Percentiles rank a stretch among this genome's conserved stretches.
These are phyloP conservation scores for Sapayoa aenigma DNA, from an alignment of 2,113 vertebrate species.

Conservation along the genomic window DNA sequence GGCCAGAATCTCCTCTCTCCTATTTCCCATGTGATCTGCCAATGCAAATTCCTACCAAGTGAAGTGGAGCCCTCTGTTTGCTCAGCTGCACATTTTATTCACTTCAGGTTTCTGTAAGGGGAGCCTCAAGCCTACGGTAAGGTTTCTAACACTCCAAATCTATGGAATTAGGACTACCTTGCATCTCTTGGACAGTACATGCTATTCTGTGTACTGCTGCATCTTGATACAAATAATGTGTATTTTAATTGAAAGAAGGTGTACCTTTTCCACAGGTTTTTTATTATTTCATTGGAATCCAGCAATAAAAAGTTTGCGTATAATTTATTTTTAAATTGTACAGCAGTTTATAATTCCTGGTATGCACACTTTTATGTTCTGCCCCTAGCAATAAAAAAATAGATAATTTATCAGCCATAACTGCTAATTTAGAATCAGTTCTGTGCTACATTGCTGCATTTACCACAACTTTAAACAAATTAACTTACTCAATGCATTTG, in stretches of 20 bases:
- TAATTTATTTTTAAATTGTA: neutral
- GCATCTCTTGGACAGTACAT: neutral
- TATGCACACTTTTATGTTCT: neutral
- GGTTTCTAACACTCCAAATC: neutral
- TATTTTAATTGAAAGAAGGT: neutral
- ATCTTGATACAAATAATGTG: neutral
- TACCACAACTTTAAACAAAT: neutral
- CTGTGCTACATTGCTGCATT: neutral
- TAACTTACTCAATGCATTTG: neutral
- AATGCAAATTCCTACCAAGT: neutral
- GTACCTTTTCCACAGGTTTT: neutral
- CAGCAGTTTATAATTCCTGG: neutral
- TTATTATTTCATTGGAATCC: neutral
- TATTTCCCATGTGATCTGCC: neutral
- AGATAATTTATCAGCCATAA: neutral
- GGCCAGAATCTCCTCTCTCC: neutral
- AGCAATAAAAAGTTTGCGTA: neutral
- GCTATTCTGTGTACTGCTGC: neutral
- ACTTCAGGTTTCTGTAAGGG: neutral
- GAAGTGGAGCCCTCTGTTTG: neutral
- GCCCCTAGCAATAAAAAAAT: neutral
- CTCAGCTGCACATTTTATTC: neutral
- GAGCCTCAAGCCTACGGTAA: neutral
- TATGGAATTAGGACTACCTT: neutral
- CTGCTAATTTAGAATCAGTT: neutral